phyloP scores from a whole-genome alignment of 2,888 invertebrate genomes.

The Gymnoscelis rufifasciata region DNA sequence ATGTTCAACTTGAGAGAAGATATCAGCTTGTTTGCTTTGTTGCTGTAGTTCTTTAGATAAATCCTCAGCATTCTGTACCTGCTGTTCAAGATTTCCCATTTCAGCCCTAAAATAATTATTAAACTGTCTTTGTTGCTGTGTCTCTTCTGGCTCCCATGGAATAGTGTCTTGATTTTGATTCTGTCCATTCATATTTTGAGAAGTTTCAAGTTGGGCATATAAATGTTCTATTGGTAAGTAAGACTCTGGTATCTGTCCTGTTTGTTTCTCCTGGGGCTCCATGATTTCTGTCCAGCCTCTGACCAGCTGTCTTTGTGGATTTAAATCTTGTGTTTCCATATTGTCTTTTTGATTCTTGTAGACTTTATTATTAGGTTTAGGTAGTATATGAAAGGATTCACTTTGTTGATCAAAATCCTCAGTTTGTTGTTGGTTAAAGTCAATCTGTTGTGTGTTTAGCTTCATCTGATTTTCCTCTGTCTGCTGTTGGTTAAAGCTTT shows the following conservation, averaged over 20 bases:
- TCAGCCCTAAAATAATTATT: constrained; percentile 10
- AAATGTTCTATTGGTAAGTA: constrained; percentile 14
- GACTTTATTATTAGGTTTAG: constrained; percentile 13
- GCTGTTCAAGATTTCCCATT: constrained; percentile 7
- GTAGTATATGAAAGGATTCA: constrained; percentile 18
- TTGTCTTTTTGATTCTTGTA: constrained; percentile 22
- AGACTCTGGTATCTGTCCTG: constrained; percentile 6
- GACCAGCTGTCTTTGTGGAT: constrained; percentile 23
- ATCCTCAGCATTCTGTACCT: constrained; percentile 14
- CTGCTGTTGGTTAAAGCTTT: too few relatives aligned
- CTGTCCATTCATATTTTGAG: too few relatives aligned
- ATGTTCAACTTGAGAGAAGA: constrained; percentile 3
- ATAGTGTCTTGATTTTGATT: too few relatives aligned
- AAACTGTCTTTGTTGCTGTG: constrained; percentile 10
- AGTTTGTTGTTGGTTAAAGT: constrained; percentile 25
- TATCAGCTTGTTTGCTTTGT: constrained; percentile 12
- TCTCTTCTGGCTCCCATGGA: not conserved
- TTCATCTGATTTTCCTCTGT: too few relatives aligned
- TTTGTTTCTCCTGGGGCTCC: constrained; percentile 13
- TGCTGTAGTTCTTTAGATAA: constrained; percentile 13
- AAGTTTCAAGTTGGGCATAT: not conserved
- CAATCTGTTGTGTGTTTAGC: too few relatives aligned
- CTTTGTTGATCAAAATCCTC: constrained; percentile 16
- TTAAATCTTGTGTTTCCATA: constrained; percentile 14
- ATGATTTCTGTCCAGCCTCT: constrained; percentile 14